Percentiles rank a stretch among this genome's conserved stretches.
phyloP scores from a whole-genome alignment of 1,140 invertebrate genomes.

The Laupala kohalensis region DNA sequence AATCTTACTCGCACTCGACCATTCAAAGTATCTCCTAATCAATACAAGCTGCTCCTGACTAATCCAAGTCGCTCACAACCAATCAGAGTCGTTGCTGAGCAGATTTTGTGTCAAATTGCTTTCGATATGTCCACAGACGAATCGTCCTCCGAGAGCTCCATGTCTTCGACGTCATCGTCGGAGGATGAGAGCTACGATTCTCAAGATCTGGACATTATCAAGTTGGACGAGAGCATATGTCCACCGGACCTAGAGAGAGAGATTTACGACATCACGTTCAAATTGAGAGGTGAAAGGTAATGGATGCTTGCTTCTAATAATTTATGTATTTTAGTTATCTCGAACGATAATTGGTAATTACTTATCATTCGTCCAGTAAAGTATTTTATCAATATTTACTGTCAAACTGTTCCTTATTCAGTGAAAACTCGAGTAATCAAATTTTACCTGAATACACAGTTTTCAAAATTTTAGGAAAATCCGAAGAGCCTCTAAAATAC shows the following conservation, averaged over 20 bases:
- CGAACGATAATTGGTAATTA: slow-evolving; percentile 6
- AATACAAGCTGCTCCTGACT: no score
- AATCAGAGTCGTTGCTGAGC: no score
- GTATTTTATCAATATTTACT: no score
- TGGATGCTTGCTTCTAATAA: no score
- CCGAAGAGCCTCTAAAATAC: no score
- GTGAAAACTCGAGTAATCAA: neutral
- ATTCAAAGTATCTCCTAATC: no score
- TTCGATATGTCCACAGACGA: slow-evolving; percentile 26
- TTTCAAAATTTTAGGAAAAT: neutral
- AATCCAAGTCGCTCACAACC: no score
- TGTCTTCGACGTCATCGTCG: slow-evolving; percentile 39
- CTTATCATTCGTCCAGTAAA: neutral
- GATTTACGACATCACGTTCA: slow-evolving; percentile 49
- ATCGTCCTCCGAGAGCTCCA: slow-evolving; percentile 13
- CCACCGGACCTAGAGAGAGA: slow-evolving; percentile 56
- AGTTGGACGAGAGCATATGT: slow-evolving; percentile 58
- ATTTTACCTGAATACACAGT: neutral
- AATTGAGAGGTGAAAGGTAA: slow-evolving; percentile 6
- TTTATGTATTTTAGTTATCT: neutral
- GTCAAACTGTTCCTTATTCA: neutral
- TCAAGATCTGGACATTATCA: slow-evolving; percentile 42
- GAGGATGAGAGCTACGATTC: slow-evolving; percentile 43
- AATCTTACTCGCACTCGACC: no score
- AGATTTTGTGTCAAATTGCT: no score